Evolutionary conservation across 2,797 vertebrate species (phyloP), one percentile per base, ranked within the genome.

Genomic region (Semotilus atromaculatus): DNA sequence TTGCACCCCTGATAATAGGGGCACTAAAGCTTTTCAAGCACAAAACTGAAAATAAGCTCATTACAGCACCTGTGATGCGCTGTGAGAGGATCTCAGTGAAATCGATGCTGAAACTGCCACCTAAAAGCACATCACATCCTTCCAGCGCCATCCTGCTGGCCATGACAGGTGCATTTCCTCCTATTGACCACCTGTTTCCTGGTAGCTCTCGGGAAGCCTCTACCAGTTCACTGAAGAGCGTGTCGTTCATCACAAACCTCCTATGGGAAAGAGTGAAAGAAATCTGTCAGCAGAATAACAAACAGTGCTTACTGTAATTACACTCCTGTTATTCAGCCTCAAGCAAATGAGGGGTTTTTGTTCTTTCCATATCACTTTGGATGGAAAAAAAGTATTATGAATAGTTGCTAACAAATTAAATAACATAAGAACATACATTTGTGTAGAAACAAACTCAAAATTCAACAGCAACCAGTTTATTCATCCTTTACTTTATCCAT

Each of bases 91-190:
- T 93, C 14, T 96, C 95, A 1, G 90, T 93, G 82, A 96, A 95
- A 75, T 96, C 95, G 0, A 93, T 88, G 88, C 95, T 96, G 88
- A 96, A 96, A 86, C 94, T 96, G 55, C 96, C 96, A 7, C 96
- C 96, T 1, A 97, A 92, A 84, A 97, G 91, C 88, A 97, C 94
- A 8, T 96, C 95, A 88, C 96, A 96, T 21, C 96, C 96, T 85
- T 96, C 96, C 0, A 84, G 91, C 81, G 96, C 96, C 94, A 97
- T 94, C 83, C 96, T 95, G 88, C 95, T 90, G 19, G 96, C 96
- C 95, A 97, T 97, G 53, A 96, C 95, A 0, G 95, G 95, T 40
- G 96, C 96, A 67, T 97, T 97, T 43, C 96, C 96, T 19, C 96
- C 96, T 23, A 97, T 85, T 3, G 95, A 90, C 96, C 96, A 96